Base-by-base conservation (phyloP, 2,888 invertebrate species). In the Aricia artaxerxes region DNA sequence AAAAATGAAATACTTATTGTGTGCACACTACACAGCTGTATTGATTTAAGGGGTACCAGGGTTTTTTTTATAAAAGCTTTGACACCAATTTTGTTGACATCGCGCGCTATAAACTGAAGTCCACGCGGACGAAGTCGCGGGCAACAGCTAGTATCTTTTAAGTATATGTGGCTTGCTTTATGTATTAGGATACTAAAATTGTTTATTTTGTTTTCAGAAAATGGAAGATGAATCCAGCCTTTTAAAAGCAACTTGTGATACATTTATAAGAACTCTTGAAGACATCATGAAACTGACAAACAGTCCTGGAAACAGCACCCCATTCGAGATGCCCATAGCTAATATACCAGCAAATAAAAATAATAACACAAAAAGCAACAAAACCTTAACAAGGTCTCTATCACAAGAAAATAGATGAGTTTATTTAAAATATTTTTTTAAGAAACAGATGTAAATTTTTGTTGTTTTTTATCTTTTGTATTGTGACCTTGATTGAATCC, bases 251-350 rank as follows among this genome's bases (percentile, higher is more conserved):
- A 97, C 97, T 78, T 97, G 97, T 95, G 97, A 97, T 91, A 97
- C 97, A 57, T 97, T 97, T 89, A 97, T 97, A 82, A 95, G 96
- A 87, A 97, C 97, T 38, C 92, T 97, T 84, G 97, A 97, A 90
- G 97, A 97, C 84, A 97, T 97, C 84, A 97, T 97, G 96, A 95
- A 95, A 87, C 87, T 96, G 78, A 92, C 95, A 40, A 94, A 94
- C 75, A 86, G 84, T 80, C 83, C 86, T 64, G 86, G 86, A 81
- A 87, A 85, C 82, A 77, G 82, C 49, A 81, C 85, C 80, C 83
- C 89, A 35, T 92, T 88, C 82, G 94, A 94, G 85, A 92, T 92
- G 88, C 90, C 82, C 88, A 79, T 83, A 78, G 81, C 82, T 80
- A 83, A 82, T 40, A 72, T 83, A 81, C 80, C 83, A 79, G 82